Conservation (phyloP, 2,113 vertebrate genomes). For the Phrynosoma platyrhinos region DNA sequence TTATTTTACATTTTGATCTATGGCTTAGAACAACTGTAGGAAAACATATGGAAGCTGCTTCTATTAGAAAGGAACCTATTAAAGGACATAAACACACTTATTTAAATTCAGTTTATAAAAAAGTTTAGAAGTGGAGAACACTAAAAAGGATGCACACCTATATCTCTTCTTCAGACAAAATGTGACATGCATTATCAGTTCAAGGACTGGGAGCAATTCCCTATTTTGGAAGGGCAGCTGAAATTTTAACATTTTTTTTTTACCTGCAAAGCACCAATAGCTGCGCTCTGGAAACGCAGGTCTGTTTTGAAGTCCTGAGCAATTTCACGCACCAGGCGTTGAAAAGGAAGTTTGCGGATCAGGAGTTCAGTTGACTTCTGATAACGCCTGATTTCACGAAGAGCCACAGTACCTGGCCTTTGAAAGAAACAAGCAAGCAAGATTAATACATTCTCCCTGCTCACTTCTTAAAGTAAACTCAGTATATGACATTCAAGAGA, state of each 20-base stretch:
- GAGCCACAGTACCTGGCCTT: constrained; percentile 87
- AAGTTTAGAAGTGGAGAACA: background rate
- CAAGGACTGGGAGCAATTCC: no score
- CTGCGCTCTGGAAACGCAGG: constrained; percentile 88
- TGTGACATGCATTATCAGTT: background rate
- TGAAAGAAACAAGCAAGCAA: background rate
- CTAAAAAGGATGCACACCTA: no score
- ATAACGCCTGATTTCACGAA: constrained; percentile 88
- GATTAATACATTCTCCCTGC: no score
- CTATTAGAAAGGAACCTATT: background rate
- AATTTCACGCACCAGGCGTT: constrained; percentile 88
- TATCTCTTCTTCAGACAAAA: background rate
- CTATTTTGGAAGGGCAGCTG: background rate
- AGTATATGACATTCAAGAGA: background rate
- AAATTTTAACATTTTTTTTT: background rate
- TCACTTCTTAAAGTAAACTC: rapidly evolving
- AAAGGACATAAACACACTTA: background rate
- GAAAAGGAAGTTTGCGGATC: constrained; percentile 89
- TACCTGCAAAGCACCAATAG: constrained; percentile 90
- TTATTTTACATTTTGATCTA: background rate
- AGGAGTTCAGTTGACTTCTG: constrained; percentile 88
- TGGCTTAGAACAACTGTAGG: background rate
- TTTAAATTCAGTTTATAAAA: background rate
- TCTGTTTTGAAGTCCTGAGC: constrained; percentile 92
- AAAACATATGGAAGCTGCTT: background rate